Percentiles rank a stretch among this genome's conserved stretches.
These are phyloP conservation scores for Chauna torquata DNA, from an alignment of 2,113 vertebrate species.

Conservation along the genomic window DNA sequence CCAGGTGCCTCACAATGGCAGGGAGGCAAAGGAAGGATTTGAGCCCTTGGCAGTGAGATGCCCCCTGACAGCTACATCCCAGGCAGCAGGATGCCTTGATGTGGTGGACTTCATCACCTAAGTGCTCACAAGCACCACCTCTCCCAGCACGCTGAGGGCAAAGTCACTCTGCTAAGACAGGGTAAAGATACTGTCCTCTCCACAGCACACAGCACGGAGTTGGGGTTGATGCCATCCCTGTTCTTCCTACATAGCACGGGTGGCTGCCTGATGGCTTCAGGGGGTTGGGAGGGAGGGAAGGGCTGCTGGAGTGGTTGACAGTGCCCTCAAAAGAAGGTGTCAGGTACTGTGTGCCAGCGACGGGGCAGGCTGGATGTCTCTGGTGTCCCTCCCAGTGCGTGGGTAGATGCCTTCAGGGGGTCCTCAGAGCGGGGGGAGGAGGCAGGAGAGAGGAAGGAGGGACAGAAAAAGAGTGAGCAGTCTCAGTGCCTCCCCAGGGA, in stretches of 20 bases:
- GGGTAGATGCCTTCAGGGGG: background rate
- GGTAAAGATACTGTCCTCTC: background rate
- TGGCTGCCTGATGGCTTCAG: background rate
- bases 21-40: background rate
- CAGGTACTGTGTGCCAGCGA: background rate
- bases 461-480: background rate
- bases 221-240: background rate
- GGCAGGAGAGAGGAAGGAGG: background rate
- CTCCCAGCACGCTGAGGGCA: background rate
- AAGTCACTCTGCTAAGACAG: background rate
- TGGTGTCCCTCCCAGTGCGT: background rate
- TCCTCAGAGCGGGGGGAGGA: background rate
- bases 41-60: background rate
- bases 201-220: background rate
- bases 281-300: background rate
- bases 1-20: background rate
- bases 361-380: background rate
- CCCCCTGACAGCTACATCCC: background rate
- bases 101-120: background rate
- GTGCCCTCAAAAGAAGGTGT: background rate
- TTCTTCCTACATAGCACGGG: background rate
- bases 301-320: background rate
- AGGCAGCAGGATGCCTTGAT: background rate
- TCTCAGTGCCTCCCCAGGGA: background rate
- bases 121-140: background rate